Conservation (phyloP, 2,113 vertebrate genomes). For the Petrocephalus zakoni region DNA sequence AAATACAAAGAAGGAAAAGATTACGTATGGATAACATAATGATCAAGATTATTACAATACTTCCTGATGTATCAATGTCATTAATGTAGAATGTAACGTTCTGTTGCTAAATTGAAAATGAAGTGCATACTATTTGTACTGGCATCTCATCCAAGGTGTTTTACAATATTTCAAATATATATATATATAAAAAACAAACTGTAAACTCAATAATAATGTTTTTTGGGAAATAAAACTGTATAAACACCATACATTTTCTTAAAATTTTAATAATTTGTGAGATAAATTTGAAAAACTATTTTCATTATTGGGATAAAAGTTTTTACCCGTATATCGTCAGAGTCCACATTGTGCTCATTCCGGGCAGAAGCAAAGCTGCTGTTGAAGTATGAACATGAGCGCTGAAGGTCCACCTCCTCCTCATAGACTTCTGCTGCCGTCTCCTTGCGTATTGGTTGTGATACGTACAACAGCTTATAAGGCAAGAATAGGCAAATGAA, state of each 20-base stretch:
- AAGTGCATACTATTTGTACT: background rate
- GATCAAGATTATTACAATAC: background rate
- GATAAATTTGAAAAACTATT: background rate
- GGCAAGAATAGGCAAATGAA: background rate
- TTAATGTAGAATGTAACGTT: background rate
- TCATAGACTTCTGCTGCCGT: constrained; percentile 87
- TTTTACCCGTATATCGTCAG: constrained; percentile 91
- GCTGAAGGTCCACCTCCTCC: constrained; percentile 80
- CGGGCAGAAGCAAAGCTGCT: constrained; percentile 85
- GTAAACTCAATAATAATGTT: too few relatives aligned
- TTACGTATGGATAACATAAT: background rate
- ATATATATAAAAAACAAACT: too few relatives aligned
- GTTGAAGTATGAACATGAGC: constrained; percentile 75
- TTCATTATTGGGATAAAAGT: background rate
- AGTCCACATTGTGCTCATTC: constrained; percentile 85
- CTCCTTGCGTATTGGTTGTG: constrained; percentile 71
- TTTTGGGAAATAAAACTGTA: background rate
- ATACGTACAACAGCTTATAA: constrained; percentile 69
- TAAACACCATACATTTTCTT: background rate
- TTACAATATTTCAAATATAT: background rate
- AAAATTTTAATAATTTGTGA: background rate
- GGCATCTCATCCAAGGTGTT: background rate
- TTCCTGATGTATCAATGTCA: background rate
- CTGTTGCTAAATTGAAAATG: background rate
- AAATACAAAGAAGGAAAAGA: constrained; percentile 16